Evolutionary conservation across 2,888 invertebrate species (phyloP), one percentile per base, ranked within the genome.

Genomic region (Pseudococcus viburni): DNA sequence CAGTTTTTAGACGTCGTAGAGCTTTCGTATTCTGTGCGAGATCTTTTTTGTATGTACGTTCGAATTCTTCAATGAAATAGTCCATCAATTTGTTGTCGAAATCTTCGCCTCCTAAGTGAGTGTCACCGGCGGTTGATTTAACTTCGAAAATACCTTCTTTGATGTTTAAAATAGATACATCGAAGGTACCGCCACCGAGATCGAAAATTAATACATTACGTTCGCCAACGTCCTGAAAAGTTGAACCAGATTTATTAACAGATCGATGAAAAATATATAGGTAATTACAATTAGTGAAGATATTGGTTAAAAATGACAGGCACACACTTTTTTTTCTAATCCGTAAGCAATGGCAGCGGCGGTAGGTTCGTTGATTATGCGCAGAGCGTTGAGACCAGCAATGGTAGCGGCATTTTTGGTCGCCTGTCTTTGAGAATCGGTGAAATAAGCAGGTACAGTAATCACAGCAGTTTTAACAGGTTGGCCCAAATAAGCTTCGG

Each of bases 141-240:
- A 98, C 98, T 91, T 98, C 98, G 92, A 98, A 98, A 90, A 96
- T 94, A 92, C 98, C 95, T 91, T 98, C 97, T 92, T 98, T 98
- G 91, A 98, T 98, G 90, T 97, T 97, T 90, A 98, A 93, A 91
- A 98, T 96, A 89, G 98, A 98, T 48, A 98, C 98, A 93, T 98
- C 98, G 92, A 98, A 98, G 90, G 97, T 98, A 90, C 97, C 98
- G 91, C 98, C 98, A 88, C 95, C 95, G 91, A 95, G 93, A 92
- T 95, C 95, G 48, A 73, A 88, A 42, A 85, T 51, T 11, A 80
- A 26, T 3, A 88, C 80, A 9, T 22, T 83, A 9, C 83, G 88
- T 80, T 88, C 80, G 4, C 88, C 88, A 8, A 12, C 7, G 64
- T 39, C 86, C 86, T 86, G 39, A 7, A 59, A 17, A 64, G 1